Evolutionary conservation across 2,888 invertebrate species (phyloP).

Genomic region (Sarcophaga rosellei): DNA sequence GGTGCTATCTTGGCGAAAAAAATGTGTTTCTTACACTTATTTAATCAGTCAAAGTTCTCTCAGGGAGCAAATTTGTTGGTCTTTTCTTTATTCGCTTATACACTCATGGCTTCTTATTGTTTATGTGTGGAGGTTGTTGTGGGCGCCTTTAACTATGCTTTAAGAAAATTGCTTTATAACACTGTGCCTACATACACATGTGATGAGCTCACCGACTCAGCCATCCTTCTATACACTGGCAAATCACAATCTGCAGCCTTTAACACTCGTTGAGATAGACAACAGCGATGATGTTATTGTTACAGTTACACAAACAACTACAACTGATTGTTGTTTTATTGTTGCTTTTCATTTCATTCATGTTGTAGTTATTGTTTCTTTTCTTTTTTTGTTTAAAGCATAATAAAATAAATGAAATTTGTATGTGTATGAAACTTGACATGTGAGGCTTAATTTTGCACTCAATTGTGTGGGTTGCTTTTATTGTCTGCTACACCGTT

Average conservation of each 20-base stretch:
- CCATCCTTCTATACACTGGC: background rate
- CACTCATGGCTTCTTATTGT: conserved; percentile 11
- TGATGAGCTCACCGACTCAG: background rate
- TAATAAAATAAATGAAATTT: background rate
- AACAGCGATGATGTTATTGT: background rate
- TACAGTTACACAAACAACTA: background rate
- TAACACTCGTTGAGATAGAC: background rate
- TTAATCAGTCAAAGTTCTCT: conserved; percentile 12
- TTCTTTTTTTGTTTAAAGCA: background rate
- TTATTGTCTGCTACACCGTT: background rate
- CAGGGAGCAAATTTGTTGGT: background rate
- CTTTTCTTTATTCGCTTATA: background rate
- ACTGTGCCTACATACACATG: background rate
- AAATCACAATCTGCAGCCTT: background rate
- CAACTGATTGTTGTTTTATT: background rate
- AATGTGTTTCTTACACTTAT: background rate
- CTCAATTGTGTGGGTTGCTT: conserved; percentile 1
- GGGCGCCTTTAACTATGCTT: conserved; percentile 30
- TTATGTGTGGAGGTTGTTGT: background rate
- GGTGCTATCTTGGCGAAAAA: background rate
- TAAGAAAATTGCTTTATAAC: conserved; percentile 55
- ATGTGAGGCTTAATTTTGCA: conserved; percentile 26
- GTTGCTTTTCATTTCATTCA: background rate
- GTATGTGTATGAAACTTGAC: conserved; percentile 43
- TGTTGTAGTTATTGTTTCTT: background rate